Conservation (phyloP, 2,888 invertebrate genomes). For the Latrodectus hesperus region DNA sequence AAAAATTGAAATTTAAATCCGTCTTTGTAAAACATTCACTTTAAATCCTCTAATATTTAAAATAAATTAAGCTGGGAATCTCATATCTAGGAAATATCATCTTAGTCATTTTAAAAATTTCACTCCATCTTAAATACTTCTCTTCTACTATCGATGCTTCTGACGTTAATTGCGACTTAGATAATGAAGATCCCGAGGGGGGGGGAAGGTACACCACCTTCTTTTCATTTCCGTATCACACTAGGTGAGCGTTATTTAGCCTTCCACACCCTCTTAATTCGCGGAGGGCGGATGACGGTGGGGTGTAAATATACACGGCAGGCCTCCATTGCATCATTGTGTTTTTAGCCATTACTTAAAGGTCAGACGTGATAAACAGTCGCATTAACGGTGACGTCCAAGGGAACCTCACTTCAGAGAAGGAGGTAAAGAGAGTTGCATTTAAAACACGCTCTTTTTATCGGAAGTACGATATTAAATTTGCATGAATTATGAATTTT, state of each 20-base stretch:
- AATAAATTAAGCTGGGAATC: too few relatives aligned
- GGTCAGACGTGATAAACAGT: background rate
- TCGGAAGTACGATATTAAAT: background rate
- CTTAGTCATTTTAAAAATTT: too few relatives aligned
- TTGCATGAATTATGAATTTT: background rate
- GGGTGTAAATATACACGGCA: background rate
- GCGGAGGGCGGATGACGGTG: background rate
- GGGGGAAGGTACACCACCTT: background rate
- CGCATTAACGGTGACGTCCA: background rate
- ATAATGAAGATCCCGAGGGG: too few relatives aligned
- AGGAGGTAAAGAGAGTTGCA: background rate
- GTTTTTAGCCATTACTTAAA: background rate
- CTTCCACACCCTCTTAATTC: conserved; percentile 1
- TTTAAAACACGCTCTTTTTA: background rate
- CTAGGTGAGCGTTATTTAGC: background rate
- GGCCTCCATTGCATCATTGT: background rate
- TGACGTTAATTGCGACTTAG: too few relatives aligned
- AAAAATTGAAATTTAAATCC: too few relatives aligned
- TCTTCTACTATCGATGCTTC: too few relatives aligned
- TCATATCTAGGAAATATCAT: too few relatives aligned
- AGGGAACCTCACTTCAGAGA: background rate
- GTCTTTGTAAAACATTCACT: too few relatives aligned
- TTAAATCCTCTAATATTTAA: too few relatives aligned
- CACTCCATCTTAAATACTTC: too few relatives aligned
- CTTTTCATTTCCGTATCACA: background rate